Base-by-base conservation (phyloP, 2,113 vertebrate species). In the Chlorocebus sabaeus region DNA sequence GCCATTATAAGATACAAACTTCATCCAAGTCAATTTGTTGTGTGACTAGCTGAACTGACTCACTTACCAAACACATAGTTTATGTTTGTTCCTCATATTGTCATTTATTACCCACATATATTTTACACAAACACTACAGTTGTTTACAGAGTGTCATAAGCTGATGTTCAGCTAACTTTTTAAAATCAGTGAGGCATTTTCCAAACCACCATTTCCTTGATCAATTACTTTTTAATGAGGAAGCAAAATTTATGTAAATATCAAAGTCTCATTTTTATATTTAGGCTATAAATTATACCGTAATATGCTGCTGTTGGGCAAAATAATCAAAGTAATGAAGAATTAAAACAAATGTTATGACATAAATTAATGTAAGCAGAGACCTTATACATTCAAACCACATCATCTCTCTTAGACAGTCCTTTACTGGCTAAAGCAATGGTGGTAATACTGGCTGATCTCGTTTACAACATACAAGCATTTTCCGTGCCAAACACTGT, bases 191-290 rank as follows among this genome's bases (percentile, higher is more conserved):
- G 43, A 64, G 38, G 45, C 72, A 23, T 81, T 57, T 93, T 48
- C 70, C 90, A 79, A 96, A 80, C 10, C 79, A 72, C 30, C 27
- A 79, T 92, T 96, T 93, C 70, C 30, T 93, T 90, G 83, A 94
- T 48, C 55, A 79, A 55, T 75, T 79, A 79, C n/a, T 95, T 97
- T 96, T 90, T 93, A 82, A 96, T 11, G 23, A 95, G 61, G 59
- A 93, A 94, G 67, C 73, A 78, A 84, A 95, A 78, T 67, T 10
- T 38, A 64, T 45, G 17, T 84, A 83, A 50, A 83, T 59, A 84
- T 40, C 48, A 5, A 52, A 79, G 40, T 59, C 55, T 57, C 43
- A n/a, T 87, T 95, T 93, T 97, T 84, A 48, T 52, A 57, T 76
- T 93, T 48, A 55, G 16, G 40, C 12, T 59, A 57, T 59, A 72